Percentiles rank a stretch among this genome's conserved stretches.
Evolutionary conservation across 2,888 invertebrate genomes (phyloP).

Genomic region (Sussaba pulchella): DNA sequence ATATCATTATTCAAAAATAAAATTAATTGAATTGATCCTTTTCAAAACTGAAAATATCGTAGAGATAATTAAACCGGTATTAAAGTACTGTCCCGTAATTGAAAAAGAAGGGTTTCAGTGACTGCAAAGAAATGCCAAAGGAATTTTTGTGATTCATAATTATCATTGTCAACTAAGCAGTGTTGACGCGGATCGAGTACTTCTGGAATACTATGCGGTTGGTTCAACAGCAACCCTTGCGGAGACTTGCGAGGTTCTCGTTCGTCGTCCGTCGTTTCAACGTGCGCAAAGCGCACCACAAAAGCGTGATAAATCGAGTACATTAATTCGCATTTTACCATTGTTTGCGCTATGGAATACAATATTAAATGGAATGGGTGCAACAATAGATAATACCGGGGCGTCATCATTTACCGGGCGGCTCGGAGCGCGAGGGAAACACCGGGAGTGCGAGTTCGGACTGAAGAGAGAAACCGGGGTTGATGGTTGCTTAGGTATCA

Average conservation of each 20-base stretch:
- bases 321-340: conserved; percentile 84
- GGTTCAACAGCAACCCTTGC: conserved; percentile 53
- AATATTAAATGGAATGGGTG: conserved; percentile 84
- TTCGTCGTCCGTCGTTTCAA: conserved; percentile 74
- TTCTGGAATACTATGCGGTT: conserved; percentile 49
- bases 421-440: conserved; percentile 39
- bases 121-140: no score
- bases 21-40: no score
- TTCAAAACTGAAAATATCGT: no score
- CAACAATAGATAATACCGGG: conserved; percentile 83
- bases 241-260: conserved; percentile 65
- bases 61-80: no score
- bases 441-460: conserved; percentile 50
- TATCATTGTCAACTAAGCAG: conserved; percentile 54
- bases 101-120: no score
- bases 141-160: conserved; percentile 27
- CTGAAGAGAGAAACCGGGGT: conserved; percentile 52
- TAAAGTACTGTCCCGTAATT: no score
- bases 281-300: conserved; percentile 79
- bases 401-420: conserved; percentile 81
- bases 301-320: conserved; percentile 84
- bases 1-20: no score
- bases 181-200: conserved; percentile 37
- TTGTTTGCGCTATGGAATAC: conserved; percentile 84
- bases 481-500: conserved; percentile 52